Evolutionary conservation across 2,888 invertebrate genomes (phyloP), one percentile per base, ranked within the genome.

Genomic region (Acronicta psi): DNA sequence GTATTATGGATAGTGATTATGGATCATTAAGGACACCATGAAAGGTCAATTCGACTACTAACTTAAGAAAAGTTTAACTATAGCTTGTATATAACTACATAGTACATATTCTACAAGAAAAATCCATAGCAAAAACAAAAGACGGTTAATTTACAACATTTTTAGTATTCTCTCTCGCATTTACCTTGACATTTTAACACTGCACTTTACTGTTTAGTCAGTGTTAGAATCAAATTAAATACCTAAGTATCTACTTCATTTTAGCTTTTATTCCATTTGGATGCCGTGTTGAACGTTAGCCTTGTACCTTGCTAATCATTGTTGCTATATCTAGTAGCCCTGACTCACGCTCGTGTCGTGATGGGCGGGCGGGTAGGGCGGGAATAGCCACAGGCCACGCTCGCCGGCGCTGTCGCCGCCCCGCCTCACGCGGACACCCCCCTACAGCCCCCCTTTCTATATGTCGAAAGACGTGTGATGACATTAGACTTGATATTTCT

Each of bases 301-400:
- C 52, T 59, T 63, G 57, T 69, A 20, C 47, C 16, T 17, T 41
- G 37, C 54, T 74, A 62, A 69, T 50, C 18, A 37, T 51, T 54
- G 43, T 52, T 42, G 44, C 47, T 56, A 55, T 61, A 69, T 44
- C 34, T 73, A 67, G 61, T 77, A 72, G 67, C 72, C 72, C 50
- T 66, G 63, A 69, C 44, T 74, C 60, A 64, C 59, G 66, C 54
- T 67, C 69, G 66, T 66, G 59, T 60, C 70, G 68, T 77, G 80
- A 79, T 81, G 84, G 83, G 81, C 81, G 81, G 80, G 73, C 63
- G 82, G 76, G 76, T 77, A 68, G 62, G 86, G 88, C 86, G 87
- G 85, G 86, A 90, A 89, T 91, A 83, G 92, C 91, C 92, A 92
- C 83, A 81, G 91, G 92, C 87, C 92, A 89, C 90, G 89, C 86